Conservation (phyloP, 2,113 vertebrate species). For the Amia ocellicauda region DNA sequence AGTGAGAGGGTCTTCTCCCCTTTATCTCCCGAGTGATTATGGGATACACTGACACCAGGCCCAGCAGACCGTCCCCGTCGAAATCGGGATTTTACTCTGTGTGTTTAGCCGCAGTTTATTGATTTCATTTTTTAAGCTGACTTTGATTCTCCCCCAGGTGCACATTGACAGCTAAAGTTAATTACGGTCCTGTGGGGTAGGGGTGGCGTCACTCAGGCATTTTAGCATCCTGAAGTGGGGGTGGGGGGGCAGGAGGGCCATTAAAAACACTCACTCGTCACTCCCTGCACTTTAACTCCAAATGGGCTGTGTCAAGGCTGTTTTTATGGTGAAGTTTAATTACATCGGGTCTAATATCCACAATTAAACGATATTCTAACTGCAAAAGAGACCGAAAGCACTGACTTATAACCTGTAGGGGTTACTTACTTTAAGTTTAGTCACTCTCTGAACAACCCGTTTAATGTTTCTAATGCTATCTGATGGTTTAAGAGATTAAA, state of each 20-base stretch:
- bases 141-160: slow-evolving; percentile 40
- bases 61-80: slow-evolving; percentile 29
- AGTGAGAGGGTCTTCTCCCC: slow-evolving; percentile 46
- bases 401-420: not conserved
- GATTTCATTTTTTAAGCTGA: slow-evolving; percentile 37
- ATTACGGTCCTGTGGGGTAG: slow-evolving; percentile 24
- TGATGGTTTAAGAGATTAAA: too few relatives aligned
- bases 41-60: slow-evolving; percentile 36
- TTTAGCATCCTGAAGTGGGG: not conserved
- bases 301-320: slow-evolving; percentile 10
- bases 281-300: slow-evolving; percentile 1
- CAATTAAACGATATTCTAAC: slow-evolving; percentile 16
- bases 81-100: slow-evolving; percentile 30
- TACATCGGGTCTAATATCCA: slow-evolving; percentile 5
- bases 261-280: not conserved
- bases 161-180: slow-evolving; percentile 48
- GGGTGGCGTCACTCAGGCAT: not conserved
- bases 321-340: slow-evolving; percentile 7
- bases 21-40: slow-evolving; percentile 56
- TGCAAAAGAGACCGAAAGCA: slow-evolving; percentile 1
- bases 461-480: too few relatives aligned
- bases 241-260: too few relatives aligned
- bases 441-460: too few relatives aligned
- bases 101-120: slow-evolving; percentile 42
- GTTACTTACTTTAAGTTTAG: not conserved